A percentile compares a stretch with the other conserved stretches of the same genome.
Evolutionary conservation across 1,140 invertebrate genomes (phyloP).

Genomic region (Physella acuta): DNA sequence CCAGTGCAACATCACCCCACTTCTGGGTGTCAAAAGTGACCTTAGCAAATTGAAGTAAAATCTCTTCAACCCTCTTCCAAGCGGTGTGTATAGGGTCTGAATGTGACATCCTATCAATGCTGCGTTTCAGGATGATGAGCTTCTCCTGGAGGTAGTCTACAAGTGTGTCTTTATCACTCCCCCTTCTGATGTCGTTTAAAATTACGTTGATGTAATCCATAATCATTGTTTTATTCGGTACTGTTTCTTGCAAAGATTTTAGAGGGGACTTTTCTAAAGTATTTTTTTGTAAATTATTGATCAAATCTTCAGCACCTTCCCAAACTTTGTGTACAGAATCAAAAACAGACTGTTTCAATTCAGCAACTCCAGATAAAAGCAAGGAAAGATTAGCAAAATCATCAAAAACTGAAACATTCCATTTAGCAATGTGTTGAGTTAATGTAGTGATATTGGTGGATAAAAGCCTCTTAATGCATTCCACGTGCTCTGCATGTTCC

Average conservation of each 20-base stretch:
- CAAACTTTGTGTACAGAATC: constrained; percentile 18
- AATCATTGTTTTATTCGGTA: constrained; percentile 1
- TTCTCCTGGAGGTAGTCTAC: not conserved
- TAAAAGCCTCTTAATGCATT: constrained; percentile 18
- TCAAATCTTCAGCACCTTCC: constrained; percentile 14
- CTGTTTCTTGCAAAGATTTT: not conserved
- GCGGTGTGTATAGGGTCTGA: not conserved
- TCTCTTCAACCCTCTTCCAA: not conserved
- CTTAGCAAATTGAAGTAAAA: not conserved
- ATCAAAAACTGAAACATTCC: constrained; percentile 26
- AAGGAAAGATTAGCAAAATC: constrained; percentile 25
- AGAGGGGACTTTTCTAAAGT: too few species aligned
- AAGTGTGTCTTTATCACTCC: constrained; percentile 5
- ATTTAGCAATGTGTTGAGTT: constrained; percentile 6
- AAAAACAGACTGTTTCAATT: constrained; percentile 22
- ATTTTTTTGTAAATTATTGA: constrained; percentile 10
- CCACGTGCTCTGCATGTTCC: constrained; percentile 5
- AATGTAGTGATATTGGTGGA: constrained; percentile 19
- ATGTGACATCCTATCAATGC: not conserved
- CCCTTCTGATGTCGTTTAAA: not conserved
- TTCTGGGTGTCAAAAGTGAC: too few species aligned
- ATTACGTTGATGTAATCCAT: not conserved
- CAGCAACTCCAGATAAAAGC: constrained; percentile 20
- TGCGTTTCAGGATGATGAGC: not conserved
- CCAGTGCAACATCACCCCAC: too few species aligned